Percentiles rank a stretch among this genome's conserved stretches.
Conservation (phyloP, 2,113 vertebrate species). For the Microtus ochrogaster region DNA sequence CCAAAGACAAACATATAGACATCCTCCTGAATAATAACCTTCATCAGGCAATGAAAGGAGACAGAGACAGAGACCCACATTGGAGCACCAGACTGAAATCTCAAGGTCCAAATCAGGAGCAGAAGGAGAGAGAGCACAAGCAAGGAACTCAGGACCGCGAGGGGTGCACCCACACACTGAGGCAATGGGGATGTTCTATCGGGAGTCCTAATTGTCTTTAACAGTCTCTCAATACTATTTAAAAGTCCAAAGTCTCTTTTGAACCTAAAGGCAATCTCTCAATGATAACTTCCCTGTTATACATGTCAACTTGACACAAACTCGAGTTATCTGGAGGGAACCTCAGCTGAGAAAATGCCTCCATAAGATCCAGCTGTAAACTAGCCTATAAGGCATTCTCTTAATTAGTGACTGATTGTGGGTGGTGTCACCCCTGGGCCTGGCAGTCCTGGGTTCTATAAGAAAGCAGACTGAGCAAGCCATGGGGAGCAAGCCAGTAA, state of each 20-base stretch:
- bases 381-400: neutral
- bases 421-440: neutral
- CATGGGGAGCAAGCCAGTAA: neutral
- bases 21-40: no score
- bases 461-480: neutral
- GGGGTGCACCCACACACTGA: no score
- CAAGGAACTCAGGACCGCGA: no score
- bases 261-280: neutral
- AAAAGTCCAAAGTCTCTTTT: neutral
- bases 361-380: neutral
- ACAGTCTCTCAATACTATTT: neutral
- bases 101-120: no score
- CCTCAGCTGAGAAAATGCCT: neutral
- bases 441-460: neutral
- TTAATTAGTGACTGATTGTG: neutral
- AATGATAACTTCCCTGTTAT: neutral
- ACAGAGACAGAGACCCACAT: no score
- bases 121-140: no score
- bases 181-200: no score
- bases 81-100: no score
- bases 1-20: no score
- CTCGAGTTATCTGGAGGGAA: neutral
- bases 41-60: no score
- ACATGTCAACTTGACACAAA: neutral
- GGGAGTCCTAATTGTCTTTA: neutral